A percentile compares a stretch with the other conserved stretches of the same genome.
phyloP scores from a whole-genome alignment of 2,113 vertebrate genomes.

The Coryphaenoides rupestris region DNA sequence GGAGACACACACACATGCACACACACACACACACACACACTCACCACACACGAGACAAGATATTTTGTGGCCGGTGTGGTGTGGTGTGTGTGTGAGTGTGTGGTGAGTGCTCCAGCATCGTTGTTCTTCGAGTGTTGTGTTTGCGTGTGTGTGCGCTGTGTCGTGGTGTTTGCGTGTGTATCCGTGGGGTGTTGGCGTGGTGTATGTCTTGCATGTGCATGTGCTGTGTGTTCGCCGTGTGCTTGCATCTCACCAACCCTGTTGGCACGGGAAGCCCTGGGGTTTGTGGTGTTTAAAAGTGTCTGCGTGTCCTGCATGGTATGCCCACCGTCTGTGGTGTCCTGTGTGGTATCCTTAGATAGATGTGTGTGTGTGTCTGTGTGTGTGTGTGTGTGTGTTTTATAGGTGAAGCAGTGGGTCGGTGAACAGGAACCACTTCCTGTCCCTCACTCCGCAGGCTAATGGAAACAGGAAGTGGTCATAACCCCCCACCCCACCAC shows the following conservation, averaged over 20 bases:
- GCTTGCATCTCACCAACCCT: too few species aligned
- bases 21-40: conserved; percentile 1
- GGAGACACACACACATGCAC: background rate
- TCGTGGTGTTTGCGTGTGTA: background rate
- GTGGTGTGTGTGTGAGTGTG: background rate
- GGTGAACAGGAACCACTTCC: background rate
- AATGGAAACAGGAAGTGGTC: too few species aligned
- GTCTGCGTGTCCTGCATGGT: too few species aligned
- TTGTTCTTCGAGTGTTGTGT: too few species aligned
- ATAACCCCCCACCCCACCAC: background rate
- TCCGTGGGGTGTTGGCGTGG: too few species aligned
- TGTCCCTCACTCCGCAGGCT: background rate
- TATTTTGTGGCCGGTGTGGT: background rate
- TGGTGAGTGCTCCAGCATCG: too few species aligned
- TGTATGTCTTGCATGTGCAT: too few species aligned
- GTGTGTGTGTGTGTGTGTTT: conserved; percentile 10
- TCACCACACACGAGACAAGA: background rate
- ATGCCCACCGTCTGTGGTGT: too few species aligned
- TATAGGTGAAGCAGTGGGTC: background rate
- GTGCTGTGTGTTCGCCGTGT: too few species aligned
- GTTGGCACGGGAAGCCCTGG: too few species aligned
- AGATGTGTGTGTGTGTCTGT: conserved; percentile 25
- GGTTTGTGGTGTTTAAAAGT: too few species aligned
- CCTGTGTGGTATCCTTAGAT: background rate
- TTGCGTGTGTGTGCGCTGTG: background rate